A percentile compares a stretch with the other conserved stretches of the same genome.
Conservation (phyloP, 2,113 vertebrate species). For the Pomatostomus ruficeps region DNA sequence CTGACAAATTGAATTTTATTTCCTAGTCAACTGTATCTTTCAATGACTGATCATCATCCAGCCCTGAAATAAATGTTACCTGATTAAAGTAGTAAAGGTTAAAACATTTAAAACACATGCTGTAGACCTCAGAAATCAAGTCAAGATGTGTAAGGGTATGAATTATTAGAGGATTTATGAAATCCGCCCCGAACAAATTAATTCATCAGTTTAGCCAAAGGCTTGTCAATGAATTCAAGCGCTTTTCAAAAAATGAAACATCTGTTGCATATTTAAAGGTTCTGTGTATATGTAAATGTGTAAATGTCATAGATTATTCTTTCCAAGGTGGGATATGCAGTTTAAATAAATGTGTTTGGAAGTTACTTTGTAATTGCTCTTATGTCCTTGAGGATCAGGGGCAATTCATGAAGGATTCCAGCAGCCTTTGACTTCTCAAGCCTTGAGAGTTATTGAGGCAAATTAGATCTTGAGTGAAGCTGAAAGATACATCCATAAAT, state of each 20-base stretch:
- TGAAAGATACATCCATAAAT: constrained; percentile 9
- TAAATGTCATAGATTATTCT: constrained; percentile 58
- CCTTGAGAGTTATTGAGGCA: constrained; percentile 1
- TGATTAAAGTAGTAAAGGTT: constrained; percentile 78
- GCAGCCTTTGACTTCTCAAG: neutral
- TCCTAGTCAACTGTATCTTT: constrained; percentile 68
- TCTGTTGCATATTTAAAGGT: constrained; percentile 74
- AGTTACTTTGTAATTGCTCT: constrained; percentile 59
- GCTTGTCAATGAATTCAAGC: constrained; percentile 76
- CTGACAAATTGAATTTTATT: constrained; percentile 68
- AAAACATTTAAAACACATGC: constrained; percentile 78
- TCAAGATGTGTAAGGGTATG: constrained; percentile 76
- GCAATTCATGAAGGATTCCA: constrained; percentile 21
- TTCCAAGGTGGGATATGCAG: constrained; percentile 34
- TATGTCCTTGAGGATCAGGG: constrained; percentile 21
- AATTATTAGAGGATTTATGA: constrained; percentile 80
- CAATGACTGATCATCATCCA: constrained; percentile 68
- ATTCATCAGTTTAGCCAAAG: constrained; percentile 76
- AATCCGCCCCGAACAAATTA: constrained; percentile 76
- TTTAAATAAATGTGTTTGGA: constrained; percentile 58
- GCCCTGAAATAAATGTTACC: constrained; percentile 73
- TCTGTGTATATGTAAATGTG: constrained; percentile 66
- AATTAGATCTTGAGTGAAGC: constrained; percentile 24
- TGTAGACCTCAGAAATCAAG: constrained; percentile 74
- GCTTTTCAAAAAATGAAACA: constrained; percentile 71